phyloP scores from a whole-genome alignment of 2,113 vertebrate species.

The Catharus bicknelli region DNA sequence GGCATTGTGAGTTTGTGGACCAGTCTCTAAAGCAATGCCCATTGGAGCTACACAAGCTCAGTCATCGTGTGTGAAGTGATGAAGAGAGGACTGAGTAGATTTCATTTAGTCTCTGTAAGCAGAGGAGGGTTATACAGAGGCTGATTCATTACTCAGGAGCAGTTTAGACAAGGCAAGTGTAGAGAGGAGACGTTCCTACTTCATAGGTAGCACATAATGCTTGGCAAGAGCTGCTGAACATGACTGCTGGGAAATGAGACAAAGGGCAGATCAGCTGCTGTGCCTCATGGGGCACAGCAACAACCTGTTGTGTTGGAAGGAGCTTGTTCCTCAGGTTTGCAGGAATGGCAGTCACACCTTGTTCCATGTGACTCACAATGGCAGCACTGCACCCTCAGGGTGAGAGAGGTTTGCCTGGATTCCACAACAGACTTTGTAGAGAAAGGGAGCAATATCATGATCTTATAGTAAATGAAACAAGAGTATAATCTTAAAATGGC shows the following conservation, averaged over 20 bases:
- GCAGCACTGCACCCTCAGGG: not conserved
- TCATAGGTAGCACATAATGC: not conserved
- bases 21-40: not conserved
- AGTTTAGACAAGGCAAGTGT: not conserved
- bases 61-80: not conserved
- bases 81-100: not conserved
- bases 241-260: not conserved
- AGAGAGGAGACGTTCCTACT: not conserved
- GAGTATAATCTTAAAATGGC: not conserved
- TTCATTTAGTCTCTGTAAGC: not conserved
- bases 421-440: not conserved
- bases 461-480: not conserved
- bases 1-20: not conserved
- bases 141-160: not conserved
- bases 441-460: not conserved
- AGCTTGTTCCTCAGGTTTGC: constrained; percentile 43
- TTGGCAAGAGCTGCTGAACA: not conserved
- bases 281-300: not conserved
- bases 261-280: not conserved
- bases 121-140: not conserved
- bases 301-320: not conserved
- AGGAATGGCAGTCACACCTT: not conserved
- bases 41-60: not conserved
- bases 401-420: not conserved
- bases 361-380: not conserved